Evolutionary conservation across 2,888 invertebrate genomes (phyloP).

Genomic region (Maniola hyperantus): DNA sequence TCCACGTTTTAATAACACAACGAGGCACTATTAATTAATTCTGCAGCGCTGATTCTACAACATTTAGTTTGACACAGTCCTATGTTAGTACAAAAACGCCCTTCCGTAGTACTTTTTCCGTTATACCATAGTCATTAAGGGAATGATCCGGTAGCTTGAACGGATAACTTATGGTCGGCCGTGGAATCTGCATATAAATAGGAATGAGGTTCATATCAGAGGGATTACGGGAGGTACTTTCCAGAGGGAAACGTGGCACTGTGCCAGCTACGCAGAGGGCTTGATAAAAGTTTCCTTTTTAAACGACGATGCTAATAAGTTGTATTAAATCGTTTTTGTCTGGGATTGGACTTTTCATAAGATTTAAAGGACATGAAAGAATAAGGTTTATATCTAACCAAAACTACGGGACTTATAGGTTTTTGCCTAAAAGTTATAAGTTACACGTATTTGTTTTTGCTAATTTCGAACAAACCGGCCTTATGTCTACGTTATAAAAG

Average conservation of each 20-base stretch:
- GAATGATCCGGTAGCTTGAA: conserved; percentile 73
- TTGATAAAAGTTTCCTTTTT: conserved; percentile 19
- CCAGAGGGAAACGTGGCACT: conserved; percentile 42
- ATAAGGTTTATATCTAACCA: too few relatives aligned
- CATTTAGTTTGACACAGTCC: conserved; percentile 59
- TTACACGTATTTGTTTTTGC: neutral
- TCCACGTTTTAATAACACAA: conserved; percentile 68
- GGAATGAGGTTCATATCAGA: conserved; percentile 62
- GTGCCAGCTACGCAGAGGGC: conserved; percentile 39
- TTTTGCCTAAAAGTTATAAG: too few relatives aligned
- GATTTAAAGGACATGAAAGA: neutral
- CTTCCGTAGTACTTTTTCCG: conserved; percentile 63
- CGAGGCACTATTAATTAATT: conserved; percentile 79
- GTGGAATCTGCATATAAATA: conserved; percentile 82
- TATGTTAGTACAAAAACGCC: conserved; percentile 58
- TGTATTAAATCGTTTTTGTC: conserved; percentile 9
- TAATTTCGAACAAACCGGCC: neutral
- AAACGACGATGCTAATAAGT: conserved; percentile 13
- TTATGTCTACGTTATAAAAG: too few relatives aligned
- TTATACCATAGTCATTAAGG: conserved; percentile 74
- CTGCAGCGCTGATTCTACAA: conserved; percentile 62
- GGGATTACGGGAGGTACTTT: conserved; percentile 51
- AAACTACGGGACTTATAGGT: neutral
- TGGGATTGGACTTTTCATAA: conserved; percentile 4
- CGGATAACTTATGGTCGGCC: conserved; percentile 79